These are phyloP conservation scores for Pycnomerus fuliginosus DNA, from an alignment of 2,888 invertebrate species.

Conservation along the genomic window DNA sequence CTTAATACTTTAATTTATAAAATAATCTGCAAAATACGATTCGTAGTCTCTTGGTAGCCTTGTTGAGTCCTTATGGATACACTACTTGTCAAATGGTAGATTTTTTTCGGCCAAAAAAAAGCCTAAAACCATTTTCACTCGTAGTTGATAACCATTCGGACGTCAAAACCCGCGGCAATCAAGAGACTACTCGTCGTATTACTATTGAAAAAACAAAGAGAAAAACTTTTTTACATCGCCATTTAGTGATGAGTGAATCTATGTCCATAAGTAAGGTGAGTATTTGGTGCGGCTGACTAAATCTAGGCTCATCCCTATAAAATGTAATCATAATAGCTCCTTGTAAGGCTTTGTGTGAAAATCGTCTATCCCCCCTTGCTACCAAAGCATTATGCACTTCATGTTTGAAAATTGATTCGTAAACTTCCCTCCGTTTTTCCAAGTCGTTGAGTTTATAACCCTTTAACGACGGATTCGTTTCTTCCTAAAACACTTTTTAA, in stretches of 20 bases:
- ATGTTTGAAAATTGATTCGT: conserved; percentile 86
- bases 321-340: conserved; percentile 98
- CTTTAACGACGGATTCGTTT: conserved; percentile 47
- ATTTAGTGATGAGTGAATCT: conserved; percentile 96
- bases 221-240: conserved; percentile 99
- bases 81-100: no score
- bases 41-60: no score
- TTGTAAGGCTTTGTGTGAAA: conserved; percentile 89
- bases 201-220: no score
- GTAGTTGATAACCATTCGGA: no score
- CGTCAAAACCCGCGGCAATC: no score
- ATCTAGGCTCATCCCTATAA: conserved; percentile 95
- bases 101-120: no score
- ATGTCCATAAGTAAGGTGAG: conserved; percentile 95
- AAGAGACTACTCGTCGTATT: no score
- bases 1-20: no score
- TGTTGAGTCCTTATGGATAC: no score
- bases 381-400: conserved; percentile 80
- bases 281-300: conserved; percentile 97
- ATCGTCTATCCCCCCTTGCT: conserved; percentile 81
- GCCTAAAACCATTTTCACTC: no score
- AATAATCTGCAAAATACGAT: no score
- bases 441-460: conserved; percentile 71
- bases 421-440: conserved; percentile 78
- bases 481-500: no score